A percentile compares a stretch with the other conserved stretches of the same genome.
Conservation (phyloP, 2,888 invertebrate genomes). For the Parelbella ahira region DNA sequence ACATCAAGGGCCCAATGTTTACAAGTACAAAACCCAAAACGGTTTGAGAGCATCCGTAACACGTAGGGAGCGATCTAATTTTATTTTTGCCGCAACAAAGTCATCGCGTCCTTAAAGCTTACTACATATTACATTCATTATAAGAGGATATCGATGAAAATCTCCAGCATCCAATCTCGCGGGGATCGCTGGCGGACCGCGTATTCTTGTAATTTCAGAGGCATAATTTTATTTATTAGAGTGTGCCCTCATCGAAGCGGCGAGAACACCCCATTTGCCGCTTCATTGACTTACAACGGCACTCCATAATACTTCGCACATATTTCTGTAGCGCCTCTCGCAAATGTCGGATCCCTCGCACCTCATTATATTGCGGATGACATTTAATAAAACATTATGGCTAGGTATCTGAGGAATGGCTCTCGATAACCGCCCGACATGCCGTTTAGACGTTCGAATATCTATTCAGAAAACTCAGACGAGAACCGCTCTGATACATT, state of each 20-base stretch:
- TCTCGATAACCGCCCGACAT: slow-evolving; percentile 58
- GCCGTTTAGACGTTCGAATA: slow-evolving; percentile 17
- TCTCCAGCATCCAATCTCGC: slow-evolving; percentile 74
- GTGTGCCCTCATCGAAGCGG: slow-evolving; percentile 63
- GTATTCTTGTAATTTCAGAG: slow-evolving; percentile 80
- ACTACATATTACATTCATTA: slow-evolving; percentile 75
- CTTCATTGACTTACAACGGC: slow-evolving; percentile 81
- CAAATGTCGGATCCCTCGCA: slow-evolving; percentile 69
- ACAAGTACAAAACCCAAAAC: slow-evolving; percentile 2
- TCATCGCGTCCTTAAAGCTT: slow-evolving; percentile 49
- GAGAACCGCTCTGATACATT: slow-evolving; percentile 7
- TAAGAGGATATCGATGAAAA: slow-evolving; percentile 71
- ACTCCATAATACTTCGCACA: slow-evolving; percentile 79
- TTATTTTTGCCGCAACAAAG: slow-evolving; percentile 43
- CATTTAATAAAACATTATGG: slow-evolving; percentile 80
- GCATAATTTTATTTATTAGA: slow-evolving; percentile 81
- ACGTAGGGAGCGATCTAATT: slow-evolving; percentile 31
- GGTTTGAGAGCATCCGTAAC: neutral
- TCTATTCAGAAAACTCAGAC: slow-evolving; percentile 25
- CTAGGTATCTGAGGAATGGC: slow-evolving; percentile 53
- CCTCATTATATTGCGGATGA: slow-evolving; percentile 80
- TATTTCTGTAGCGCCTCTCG: slow-evolving; percentile 75
- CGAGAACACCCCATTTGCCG: slow-evolving; percentile 78
- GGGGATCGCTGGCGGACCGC: slow-evolving; percentile 63
- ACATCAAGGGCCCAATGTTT: neutral